phyloP scores from a whole-genome alignment of 2,888 invertebrate genomes.

The Nephrotoma appendiculata region DNA sequence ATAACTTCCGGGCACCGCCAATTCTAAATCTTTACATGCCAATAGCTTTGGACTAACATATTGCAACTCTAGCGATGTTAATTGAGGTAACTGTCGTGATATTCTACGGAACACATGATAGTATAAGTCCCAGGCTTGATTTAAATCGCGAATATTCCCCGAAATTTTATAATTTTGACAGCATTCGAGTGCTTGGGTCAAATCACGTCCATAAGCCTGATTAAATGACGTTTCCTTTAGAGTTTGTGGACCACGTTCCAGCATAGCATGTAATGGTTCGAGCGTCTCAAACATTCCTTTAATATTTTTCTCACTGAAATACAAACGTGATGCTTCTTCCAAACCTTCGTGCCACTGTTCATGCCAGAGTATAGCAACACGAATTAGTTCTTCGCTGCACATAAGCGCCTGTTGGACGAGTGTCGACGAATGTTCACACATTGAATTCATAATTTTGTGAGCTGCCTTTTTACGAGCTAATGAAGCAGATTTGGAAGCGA shows the following conservation, averaged over 20 bases:
- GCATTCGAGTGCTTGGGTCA: conserved; percentile 91
- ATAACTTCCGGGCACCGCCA: conserved; percentile 97
- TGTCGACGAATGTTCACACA: conserved; percentile 86
- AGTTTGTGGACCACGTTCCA: conserved; percentile 89
- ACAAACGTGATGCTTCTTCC: conserved; percentile 84
- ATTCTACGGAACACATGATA: conserved; percentile 97
- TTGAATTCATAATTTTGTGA: conserved; percentile 83
- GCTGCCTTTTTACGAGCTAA: conserved; percentile 76
- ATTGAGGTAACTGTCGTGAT: conserved; percentile 82
- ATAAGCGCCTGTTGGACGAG: conserved; percentile 92
- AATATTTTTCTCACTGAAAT: conserved; percentile 92
- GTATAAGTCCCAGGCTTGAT: conserved; percentile 98
- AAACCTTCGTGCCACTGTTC: conserved; percentile 99
- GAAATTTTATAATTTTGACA: conserved; percentile 82
- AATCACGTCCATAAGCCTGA: conserved; percentile 89
- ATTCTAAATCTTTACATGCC: conserved; percentile 78
- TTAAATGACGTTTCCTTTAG: conserved; percentile 94
- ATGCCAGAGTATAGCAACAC: conserved; percentile 98
- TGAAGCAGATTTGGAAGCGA: conserved; percentile 90
- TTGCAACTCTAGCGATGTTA: conserved; percentile 81
- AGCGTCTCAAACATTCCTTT: conserved; percentile 93
- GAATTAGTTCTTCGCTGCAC: conserved; percentile 92
- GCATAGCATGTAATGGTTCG: conserved; percentile 86
- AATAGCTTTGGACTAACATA: conserved; percentile 90
- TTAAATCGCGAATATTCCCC: conserved; percentile 77